These are phyloP conservation scores for Theristicus caerulescens DNA, from an alignment of 2,113 vertebrate species.

Conservation along the genomic window DNA sequence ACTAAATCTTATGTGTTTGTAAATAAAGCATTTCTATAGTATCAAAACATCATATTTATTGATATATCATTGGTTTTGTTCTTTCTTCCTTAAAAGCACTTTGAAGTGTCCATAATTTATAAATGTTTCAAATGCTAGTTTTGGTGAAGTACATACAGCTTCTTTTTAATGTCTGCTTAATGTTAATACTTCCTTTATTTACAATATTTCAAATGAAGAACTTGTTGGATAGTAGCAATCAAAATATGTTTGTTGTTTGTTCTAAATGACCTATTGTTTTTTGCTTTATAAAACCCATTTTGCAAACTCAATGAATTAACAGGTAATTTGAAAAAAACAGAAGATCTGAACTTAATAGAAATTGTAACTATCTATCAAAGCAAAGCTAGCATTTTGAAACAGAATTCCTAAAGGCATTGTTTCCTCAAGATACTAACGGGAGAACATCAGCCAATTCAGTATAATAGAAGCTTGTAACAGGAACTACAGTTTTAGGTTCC, in stretches of 20 bases:
- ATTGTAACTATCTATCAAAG: not conserved
- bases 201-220: not conserved
- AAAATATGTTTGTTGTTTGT: not conserved
- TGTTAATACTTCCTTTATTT: not conserved
- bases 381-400: not conserved
- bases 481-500: not conserved
- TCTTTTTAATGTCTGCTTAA: not conserved
- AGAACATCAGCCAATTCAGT: not conserved
- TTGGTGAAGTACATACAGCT: not conserved
- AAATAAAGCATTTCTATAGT: not conserved
- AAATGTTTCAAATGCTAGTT: not conserved
- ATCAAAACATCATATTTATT: not conserved
- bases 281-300: not conserved
- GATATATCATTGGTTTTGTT: not conserved
- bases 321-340: not conserved
- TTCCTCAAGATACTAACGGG: no score
- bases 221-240: not conserved
- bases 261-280: not conserved
- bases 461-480: not conserved
- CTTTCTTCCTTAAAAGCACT: not conserved
- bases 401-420: not conserved
- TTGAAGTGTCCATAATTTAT: not conserved
- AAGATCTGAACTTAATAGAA: not conserved
- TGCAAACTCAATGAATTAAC: not conserved
- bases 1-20: not conserved